A percentile compares a stretch with the other conserved stretches of the same genome.
Evolutionary conservation across 2,797 vertebrate species (phyloP).

Genomic region (Apogon hyalosoma): DNA sequence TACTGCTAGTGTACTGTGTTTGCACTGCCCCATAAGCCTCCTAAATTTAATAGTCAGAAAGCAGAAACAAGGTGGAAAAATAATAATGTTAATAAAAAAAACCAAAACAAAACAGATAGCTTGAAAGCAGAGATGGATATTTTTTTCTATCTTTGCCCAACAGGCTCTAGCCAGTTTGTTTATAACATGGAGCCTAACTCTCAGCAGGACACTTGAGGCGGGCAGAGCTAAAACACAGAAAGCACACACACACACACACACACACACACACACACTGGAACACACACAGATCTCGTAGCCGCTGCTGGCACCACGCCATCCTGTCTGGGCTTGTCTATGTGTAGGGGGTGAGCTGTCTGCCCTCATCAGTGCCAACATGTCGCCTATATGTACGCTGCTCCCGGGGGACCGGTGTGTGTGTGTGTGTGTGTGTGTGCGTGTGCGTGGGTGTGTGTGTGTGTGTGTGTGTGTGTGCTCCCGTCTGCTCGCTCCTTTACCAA

Average conservation of each 20-base stretch:
- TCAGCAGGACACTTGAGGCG: slow-evolving; percentile 67
- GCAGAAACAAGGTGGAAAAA: no score
- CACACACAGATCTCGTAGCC: slow-evolving; percentile 41
- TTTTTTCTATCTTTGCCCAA: slow-evolving; percentile 14
- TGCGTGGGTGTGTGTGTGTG: slow-evolving; percentile 29
- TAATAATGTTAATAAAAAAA: no score
- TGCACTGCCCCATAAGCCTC: no score
- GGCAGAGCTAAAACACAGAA: slow-evolving; percentile 37
- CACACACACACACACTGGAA: slow-evolving; percentile 17
- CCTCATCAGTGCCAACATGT: slow-evolving; percentile 83
- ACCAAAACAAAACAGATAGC: no score
- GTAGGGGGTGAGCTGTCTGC: slow-evolving; percentile 77
- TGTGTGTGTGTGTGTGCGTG: slow-evolving; percentile 23
- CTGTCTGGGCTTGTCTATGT: slow-evolving; percentile 78
- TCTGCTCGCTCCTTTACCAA: slow-evolving; percentile 59
- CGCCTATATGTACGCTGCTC: slow-evolving; percentile 75
- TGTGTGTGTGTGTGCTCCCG: slow-evolving; percentile 22
- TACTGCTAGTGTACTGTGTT: no score
- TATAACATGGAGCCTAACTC: slow-evolving; percentile 62
- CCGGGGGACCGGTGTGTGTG: slow-evolving; percentile 66
- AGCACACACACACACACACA: slow-evolving; percentile 22
- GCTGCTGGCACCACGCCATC: slow-evolving; percentile 77
- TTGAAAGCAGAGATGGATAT: slow-evolving; percentile 1
- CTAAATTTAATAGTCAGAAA: no score
- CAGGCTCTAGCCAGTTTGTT: slow-evolving; percentile 69